Conservation (phyloP, 2,797 vertebrate genomes). For the Anableps anableps region DNA sequence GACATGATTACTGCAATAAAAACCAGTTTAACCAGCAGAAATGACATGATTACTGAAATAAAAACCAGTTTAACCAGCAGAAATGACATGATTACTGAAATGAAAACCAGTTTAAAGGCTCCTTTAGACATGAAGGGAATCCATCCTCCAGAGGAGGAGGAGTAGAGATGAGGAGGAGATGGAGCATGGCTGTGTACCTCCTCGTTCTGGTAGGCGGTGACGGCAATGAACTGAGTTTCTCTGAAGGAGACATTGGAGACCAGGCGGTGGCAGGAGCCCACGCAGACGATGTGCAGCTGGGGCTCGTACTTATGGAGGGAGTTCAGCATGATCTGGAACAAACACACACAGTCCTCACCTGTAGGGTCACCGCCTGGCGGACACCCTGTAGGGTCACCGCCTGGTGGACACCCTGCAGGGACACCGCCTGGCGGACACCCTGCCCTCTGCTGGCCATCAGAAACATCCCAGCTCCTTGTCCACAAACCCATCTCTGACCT, state of each 20-base stretch:
- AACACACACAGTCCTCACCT: conserved; percentile 6
- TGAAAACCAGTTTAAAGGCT: too few relatives aligned
- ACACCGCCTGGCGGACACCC: too few relatives aligned
- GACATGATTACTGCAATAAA: too few relatives aligned
- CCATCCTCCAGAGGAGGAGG: too few relatives aligned
- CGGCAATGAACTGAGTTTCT: conserved; percentile 96
- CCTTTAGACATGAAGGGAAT: too few relatives aligned
- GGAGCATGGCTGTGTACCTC: conserved; percentile 82
- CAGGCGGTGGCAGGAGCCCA: conserved; percentile 89
- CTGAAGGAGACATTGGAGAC: conserved; percentile 94
- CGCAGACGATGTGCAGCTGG: conserved; percentile 93
- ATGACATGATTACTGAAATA: too few relatives aligned
- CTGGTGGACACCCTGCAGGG: neutral
- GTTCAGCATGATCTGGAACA: conserved; percentile 92
- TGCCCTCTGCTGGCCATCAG: neutral
- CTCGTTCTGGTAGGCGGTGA: conserved; percentile 97
- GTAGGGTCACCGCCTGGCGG: too few relatives aligned
- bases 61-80: too few relatives aligned
- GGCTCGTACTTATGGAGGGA: conserved; percentile 96
- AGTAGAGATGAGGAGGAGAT: too few relatives aligned
- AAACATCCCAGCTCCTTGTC: neutral
- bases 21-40: too few relatives aligned
- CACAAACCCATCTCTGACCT: neutral
- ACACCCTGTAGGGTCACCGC: too few relatives aligned
- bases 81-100: too few relatives aligned